phyloP scores from a whole-genome alignment of 1,140 invertebrate genomes.

The Neelides sp. region DNA sequence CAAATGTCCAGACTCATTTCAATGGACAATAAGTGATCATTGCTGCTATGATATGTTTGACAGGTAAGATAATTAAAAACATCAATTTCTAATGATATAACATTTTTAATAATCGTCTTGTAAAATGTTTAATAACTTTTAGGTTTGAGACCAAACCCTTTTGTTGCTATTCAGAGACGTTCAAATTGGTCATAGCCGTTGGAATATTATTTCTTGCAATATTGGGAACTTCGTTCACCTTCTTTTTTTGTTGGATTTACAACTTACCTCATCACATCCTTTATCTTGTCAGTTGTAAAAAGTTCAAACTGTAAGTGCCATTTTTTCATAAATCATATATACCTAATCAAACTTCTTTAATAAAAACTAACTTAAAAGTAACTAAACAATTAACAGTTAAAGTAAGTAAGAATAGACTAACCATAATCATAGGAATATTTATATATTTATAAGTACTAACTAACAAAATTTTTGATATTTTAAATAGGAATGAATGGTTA shows the following conservation, averaged over 20 bases:
- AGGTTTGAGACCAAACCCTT: conserved; percentile 18
- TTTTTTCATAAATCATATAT: background rate
- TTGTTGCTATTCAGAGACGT: conserved; percentile 29
- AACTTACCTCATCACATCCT: conserved; percentile 27
- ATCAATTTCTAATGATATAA: too few relatives aligned
- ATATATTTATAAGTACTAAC: too few relatives aligned
- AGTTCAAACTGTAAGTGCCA: conserved; percentile 25
- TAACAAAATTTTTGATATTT: conserved; percentile 8
- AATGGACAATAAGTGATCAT: conserved; percentile 23
- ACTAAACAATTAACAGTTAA: too few relatives aligned
- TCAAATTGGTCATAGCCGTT: conserved; percentile 26
- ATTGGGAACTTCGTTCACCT: conserved; percentile 9
- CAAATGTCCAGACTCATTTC: too few relatives aligned
- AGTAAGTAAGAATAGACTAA: too few relatives aligned
- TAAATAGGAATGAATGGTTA: conserved; percentile 26
- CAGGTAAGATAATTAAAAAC: too few relatives aligned
- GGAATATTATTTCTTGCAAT: conserved; percentile 25
- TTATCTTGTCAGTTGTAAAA: conserved; percentile 21
- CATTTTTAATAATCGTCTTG: too few relatives aligned
- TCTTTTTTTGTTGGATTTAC: conserved; percentile 29
- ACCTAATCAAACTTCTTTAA: background rate
- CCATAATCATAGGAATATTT: too few relatives aligned
- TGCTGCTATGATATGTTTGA: conserved; percentile 26
- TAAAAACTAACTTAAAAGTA: too few relatives aligned
- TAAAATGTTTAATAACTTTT: too few relatives aligned